Evolutionary conservation across 2,797 vertebrate genomes (phyloP), one percentile per base, ranked within the genome.

Genomic region (Erpetoichthys calabaricus): DNA sequence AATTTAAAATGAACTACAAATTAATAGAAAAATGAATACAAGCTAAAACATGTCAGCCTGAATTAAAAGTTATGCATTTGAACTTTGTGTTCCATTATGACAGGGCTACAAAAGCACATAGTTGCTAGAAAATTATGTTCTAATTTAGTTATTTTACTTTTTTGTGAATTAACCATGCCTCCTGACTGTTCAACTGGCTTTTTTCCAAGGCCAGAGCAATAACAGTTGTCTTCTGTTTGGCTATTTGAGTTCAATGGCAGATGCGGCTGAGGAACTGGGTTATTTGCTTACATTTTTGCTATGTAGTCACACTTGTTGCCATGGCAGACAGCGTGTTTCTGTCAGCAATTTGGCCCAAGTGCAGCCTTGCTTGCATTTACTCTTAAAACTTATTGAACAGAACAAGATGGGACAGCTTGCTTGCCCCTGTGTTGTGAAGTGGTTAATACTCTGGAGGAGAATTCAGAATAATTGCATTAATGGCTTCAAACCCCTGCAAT

Each of bases 201-300:
- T 67, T 72, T 68, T 66, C 60, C 67, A 78, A 64, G 4, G 2
- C 25, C 63, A 61, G 66, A 64, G 68, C 64, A 49, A 45, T 25
- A 73, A 67, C 65, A 68, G 65, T 72, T 66, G 66, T 70, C 8
- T 0, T 55, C 61, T 66, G 60, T 73, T 78, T 79, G 79, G 69
- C 76, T 72, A 60, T 65, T 60, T 63, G 62, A 65, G 59, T 63
- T 60, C 62, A 67, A 68, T 80, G 80, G 79, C 80, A 77, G 72
- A 72, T 73, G 69, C 72, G 72, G 56, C 68, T 2, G 45, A 65
- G 73, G 71, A 72, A 72, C 66, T 60, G 70, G 76, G 70, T 72
- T 76, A 73, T 79, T 83, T 74, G 80, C 82, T 86, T 81, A 79
- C 78, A 70, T 78, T 78, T 80, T 73, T 72, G 68, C 73, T 75